These are phyloP conservation scores for Babyrousa celebensis DNA, from an alignment of 2,797 vertebrate genomes.

Conservation along the genomic window DNA sequence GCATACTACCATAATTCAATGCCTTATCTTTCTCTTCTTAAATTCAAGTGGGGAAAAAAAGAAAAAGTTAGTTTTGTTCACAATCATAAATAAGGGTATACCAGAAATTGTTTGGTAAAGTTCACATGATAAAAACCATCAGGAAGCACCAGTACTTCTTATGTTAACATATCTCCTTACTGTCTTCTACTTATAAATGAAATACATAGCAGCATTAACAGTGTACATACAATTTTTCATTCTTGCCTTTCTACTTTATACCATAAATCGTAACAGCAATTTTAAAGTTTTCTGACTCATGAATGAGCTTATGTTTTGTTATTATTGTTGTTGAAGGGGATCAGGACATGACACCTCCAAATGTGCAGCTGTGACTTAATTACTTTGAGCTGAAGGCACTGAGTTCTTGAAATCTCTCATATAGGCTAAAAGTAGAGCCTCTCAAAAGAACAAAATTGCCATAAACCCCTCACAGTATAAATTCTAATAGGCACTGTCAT, in stretches of 20 bases:
- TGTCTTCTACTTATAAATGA: not conserved
- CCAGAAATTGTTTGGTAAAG: not conserved
- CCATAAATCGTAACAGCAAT: not conserved
- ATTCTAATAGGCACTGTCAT: not conserved
- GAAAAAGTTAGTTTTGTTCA: not conserved
- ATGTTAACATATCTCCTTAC: slow-evolving; percentile 17
- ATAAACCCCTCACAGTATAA: not conserved
- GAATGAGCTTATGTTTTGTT: not conserved
- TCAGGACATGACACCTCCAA: not conserved
- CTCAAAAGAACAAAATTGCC: not conserved
- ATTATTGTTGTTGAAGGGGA: not conserved
- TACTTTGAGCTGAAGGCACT: not conserved
- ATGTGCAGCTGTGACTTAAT: not conserved
- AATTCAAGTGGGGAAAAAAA: not conserved
- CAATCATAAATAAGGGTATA: slow-evolving; percentile 24
- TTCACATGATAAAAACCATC: slow-evolving; percentile 25
- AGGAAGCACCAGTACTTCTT: not conserved
- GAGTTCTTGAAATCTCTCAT: not conserved
- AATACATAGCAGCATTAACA: slow-evolving; percentile 3
- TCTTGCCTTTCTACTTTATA: slow-evolving; percentile 23
- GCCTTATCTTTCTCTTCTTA: slow-evolving; percentile 24
- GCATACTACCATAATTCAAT: not conserved
- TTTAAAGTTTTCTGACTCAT: not conserved
- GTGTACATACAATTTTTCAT: not conserved
- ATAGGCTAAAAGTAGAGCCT: not conserved